Percentiles rank a stretch among this genome's conserved stretches.
phyloP scores from a whole-genome alignment of 1,140 invertebrate species.

The Apocrypta bakeri region DNA sequence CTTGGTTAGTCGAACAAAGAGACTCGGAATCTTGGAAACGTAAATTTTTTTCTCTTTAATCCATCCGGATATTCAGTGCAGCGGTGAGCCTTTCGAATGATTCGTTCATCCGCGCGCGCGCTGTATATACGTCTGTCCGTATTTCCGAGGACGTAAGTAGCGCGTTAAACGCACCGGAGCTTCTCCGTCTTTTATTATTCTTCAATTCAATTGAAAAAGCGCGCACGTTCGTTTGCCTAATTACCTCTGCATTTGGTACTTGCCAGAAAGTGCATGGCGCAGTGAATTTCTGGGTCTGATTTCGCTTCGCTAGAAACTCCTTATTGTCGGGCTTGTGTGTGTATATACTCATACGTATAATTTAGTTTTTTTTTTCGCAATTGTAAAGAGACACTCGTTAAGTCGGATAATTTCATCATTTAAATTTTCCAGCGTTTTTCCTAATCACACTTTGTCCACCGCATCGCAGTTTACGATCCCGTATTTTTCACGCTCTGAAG shows the following conservation, averaged over 20 bases:
- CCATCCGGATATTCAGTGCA: not conserved
- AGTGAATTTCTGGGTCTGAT: not conserved
- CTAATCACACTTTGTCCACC: too few species aligned
- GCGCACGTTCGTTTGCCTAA: not conserved
- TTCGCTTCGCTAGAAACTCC: not conserved
- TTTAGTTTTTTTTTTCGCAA: too few species aligned
- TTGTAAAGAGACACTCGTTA: not conserved
- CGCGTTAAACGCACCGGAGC: constrained; percentile 13
- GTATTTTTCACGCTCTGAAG: too few species aligned
- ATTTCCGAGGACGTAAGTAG: constrained; percentile 1
- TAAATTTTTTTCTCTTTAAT: not conserved
- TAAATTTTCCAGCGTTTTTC: too few species aligned
- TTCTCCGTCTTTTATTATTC: constrained; percentile 2
- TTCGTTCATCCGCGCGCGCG: not conserved
- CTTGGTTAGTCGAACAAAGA: too few species aligned
- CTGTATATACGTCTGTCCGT: not conserved
- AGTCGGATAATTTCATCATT: too few species aligned
- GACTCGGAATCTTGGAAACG: too few species aligned
- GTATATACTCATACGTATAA: not conserved
- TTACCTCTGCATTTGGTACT: not conserved
- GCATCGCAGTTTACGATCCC: too few species aligned
- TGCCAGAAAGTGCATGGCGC: not conserved
- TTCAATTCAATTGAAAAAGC: not conserved
- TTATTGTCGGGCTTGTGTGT: not conserved
- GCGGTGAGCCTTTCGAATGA: constrained; percentile 1